These are phyloP conservation scores for Drosophila truncata DNA, from an alignment of 1,140 invertebrate genomes.

Conservation along the genomic window DNA sequence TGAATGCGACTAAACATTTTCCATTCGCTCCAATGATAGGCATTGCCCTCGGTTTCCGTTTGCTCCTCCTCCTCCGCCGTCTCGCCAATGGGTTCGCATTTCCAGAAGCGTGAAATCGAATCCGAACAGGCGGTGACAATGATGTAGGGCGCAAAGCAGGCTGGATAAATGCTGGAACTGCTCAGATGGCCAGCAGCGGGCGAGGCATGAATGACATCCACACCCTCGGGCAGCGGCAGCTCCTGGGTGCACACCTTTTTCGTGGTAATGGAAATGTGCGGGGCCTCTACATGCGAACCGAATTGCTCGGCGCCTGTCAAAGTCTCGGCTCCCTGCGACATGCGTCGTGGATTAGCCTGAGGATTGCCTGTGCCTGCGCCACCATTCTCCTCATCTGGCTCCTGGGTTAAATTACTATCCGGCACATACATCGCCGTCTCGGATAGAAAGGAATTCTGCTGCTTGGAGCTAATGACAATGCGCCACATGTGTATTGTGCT, in stretches of 20 bases:
- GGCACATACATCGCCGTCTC: conserved; percentile 96
- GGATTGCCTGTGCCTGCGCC: not conserved
- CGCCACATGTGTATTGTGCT: conserved; percentile 99
- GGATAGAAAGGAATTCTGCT: conserved; percentile 86
- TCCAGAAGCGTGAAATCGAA: conserved; percentile 92
- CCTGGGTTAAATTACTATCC: conserved; percentile 94
- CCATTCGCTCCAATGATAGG: conserved; percentile 95
- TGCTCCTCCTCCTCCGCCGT: conserved; percentile 6
- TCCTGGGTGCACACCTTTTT: conserved; percentile 93
- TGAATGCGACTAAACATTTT: conserved; percentile 94
- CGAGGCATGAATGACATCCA: conserved; percentile 96
- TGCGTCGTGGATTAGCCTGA: conserved; percentile 54
- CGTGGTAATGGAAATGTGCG: conserved; percentile 89
- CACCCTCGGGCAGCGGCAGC: conserved; percentile 94
- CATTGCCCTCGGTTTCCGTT: conserved; percentile 87
- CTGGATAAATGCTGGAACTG: conserved; percentile 99
- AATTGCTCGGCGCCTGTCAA: conserved; percentile 57
- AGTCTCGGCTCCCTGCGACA: conserved; percentile 66
- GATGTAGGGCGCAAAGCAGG: conserved; percentile 98
- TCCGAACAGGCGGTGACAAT: conserved; percentile 97
- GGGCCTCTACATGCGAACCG: conserved; percentile 78
- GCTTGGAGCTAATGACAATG: conserved; percentile 94
- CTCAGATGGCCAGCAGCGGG: conserved; percentile 98
- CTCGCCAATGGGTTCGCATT: conserved; percentile 87
- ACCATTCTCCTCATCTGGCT: conserved; percentile 88